Base-by-base conservation (phyloP, 2,888 invertebrate species). In the Heliconius ethilla region DNA sequence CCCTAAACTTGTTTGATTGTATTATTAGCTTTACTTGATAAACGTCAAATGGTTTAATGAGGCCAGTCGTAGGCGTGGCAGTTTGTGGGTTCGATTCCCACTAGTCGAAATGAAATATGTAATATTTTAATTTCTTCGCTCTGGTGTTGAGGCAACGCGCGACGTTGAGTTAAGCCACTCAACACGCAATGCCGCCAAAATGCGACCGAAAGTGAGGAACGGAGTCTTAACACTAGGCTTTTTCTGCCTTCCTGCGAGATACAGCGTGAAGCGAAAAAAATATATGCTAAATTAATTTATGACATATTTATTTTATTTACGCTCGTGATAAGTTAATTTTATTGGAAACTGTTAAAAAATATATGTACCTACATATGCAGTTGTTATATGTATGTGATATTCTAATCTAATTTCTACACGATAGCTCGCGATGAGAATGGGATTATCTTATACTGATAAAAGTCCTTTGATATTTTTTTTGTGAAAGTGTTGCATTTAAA, bases 371-470 rank as follows among this genome's bases (percentile, higher is more conserved):
- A 27, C 1, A n/a, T 37, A n/a, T 29, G 4, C 2, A 66, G 22
- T 11, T 66, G 22, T 33, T 59, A 70, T 70, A 29, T 22, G 55
- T 18, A 55, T 70, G 55, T 55, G 67, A 40, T 67, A 29, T 29
- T 33, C 40, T 67, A 67, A 67, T 67, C 67, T 67, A 67, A 67
- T 67, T 67, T 67, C 40, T 67, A 13, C n/a, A 67, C 67, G 37
- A 67, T 67, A 67, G 40, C n/a, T 67, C 67, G 67, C 40, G 40
- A 67, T 40, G 67, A 67, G 67, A 40, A 40, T 40, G n/a, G 67
- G 67, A 67, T 67, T 67, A 67, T 67, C 67, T 67, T 67, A 67
- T 67, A 67, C 40, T 40, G 37, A 67, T 67, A 67, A 67, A 67
- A 67, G 5, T 67, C 67, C 25, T 67, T 67, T 67, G n/a, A 40